phyloP scores from a whole-genome alignment of 2,113 vertebrate species.

The Sorex araneus region DNA sequence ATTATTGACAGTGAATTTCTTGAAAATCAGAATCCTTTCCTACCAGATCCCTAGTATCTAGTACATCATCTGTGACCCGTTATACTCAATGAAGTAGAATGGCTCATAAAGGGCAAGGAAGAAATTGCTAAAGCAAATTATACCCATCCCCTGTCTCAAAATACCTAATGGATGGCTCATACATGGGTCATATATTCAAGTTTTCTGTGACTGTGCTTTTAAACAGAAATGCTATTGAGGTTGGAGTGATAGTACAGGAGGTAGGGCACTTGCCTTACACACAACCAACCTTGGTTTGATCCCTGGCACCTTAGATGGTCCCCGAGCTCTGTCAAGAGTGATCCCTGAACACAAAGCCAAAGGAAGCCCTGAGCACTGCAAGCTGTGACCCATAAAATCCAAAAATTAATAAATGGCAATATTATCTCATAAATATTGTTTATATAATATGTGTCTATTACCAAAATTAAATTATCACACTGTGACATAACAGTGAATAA shows the following conservation, averaged over 20 bases:
- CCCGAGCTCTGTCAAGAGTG: too few species aligned
- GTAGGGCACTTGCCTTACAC: too few species aligned
- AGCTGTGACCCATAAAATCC: too few species aligned
- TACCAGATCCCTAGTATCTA: not conserved
- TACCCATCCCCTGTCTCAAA: not conserved
- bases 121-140: constrained; percentile 4
- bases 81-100: constrained; percentile 42
- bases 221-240: too few species aligned
- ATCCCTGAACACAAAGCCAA: too few species aligned
- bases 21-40: constrained; percentile 1
- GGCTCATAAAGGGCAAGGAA: constrained; percentile 19
- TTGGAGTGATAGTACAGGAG: too few species aligned
- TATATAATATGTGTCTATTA: constrained; percentile 3
- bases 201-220: constrained; percentile 1
- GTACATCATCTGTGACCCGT: not conserved
- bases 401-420: not conserved
- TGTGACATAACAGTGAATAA: not conserved
- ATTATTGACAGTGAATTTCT: not conserved
- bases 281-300: too few species aligned
- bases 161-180: not conserved
- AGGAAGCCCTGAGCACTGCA: too few species aligned
- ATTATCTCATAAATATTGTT: not conserved
- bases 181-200: not conserved
- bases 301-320: too few species aligned
- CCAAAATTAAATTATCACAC: constrained; percentile 1